Evolutionary conservation across 2,113 vertebrate genomes (phyloP).

Genomic region (Rhynchopsitta pachyrhyncha): DNA sequence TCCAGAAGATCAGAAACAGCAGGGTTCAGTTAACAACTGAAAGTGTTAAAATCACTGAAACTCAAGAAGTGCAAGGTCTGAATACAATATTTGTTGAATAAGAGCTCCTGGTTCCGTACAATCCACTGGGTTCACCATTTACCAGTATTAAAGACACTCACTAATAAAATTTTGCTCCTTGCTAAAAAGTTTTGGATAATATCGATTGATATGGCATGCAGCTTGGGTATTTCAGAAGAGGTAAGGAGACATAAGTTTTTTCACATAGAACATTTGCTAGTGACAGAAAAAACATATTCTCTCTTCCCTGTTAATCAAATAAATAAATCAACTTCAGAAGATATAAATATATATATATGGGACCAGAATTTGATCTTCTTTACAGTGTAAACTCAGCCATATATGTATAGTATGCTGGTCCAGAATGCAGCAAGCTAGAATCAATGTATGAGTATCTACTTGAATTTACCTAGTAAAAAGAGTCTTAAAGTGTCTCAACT

Average conservation of each 20-base stretch:
- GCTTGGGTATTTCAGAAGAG: neutral
- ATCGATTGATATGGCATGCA: neutral
- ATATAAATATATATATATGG: neutral
- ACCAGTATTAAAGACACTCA: neutral
- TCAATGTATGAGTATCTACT: rapidly evolving
- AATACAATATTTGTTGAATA: neutral
- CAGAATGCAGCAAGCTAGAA: neutral
- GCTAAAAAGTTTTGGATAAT: neutral
- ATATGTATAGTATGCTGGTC: neutral
- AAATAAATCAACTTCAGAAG: neutral
- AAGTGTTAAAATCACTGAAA: neutral
- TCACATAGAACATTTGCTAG: neutral
- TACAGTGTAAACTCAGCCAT: neutral
- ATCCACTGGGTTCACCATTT: neutral
- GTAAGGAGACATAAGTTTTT: neutral
- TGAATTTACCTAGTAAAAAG: neutral
- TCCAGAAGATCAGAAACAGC: neutral
- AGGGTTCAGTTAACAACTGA: neutral
- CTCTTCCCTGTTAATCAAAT: neutral
- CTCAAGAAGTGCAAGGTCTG: neutral
- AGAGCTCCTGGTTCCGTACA: neutral
- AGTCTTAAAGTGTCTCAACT: neutral
- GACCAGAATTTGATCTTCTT: neutral
- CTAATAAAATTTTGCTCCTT: neutral
- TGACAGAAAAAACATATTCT: neutral